These are phyloP conservation scores for Trichonephila clavipes DNA, from an alignment of 1,140 invertebrate genomes.

Conservation along the genomic window DNA sequence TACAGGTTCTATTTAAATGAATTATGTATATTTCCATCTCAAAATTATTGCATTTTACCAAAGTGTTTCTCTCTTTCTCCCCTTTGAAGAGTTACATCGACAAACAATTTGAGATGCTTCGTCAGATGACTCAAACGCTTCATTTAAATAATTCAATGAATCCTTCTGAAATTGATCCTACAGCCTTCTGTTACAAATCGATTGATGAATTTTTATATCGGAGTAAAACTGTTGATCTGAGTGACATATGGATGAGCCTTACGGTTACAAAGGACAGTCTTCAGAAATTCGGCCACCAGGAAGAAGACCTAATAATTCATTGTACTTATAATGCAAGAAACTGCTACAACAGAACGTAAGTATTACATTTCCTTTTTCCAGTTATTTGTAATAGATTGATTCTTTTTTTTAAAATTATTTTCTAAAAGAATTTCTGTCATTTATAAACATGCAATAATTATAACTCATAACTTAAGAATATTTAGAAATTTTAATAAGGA, in stretches of 20 bases:
- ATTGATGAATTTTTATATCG: constrained; percentile 75
- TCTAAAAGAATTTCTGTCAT: too few species aligned
- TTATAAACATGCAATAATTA: too few species aligned
- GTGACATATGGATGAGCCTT: constrained; percentile 77
- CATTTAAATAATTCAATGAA: constrained; percentile 1
- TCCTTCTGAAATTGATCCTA: constrained; percentile 53
- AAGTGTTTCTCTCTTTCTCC: background rate
- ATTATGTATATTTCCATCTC: background rate
- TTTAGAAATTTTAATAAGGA: too few species aligned
- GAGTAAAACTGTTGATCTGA: constrained; percentile 76
- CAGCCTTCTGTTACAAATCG: constrained; percentile 67
- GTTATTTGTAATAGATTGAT: too few species aligned
- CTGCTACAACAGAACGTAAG: constrained; percentile 76
- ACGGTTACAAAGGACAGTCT: constrained; percentile 77
- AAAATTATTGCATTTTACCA: background rate
- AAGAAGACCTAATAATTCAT: constrained; percentile 77
- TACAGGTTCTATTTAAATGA: too few species aligned
- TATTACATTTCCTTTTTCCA: background rate
- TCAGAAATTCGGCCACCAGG: constrained; percentile 76
- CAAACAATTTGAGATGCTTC: constrained; percentile 52
- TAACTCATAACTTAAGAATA: too few species aligned
- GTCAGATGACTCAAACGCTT: constrained; percentile 48
- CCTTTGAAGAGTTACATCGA: constrained; percentile 63
- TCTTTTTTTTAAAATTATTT: too few species aligned
- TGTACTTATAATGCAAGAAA: constrained; percentile 77